Conservation (phyloP, 2,113 vertebrate species). For the Coregonus clupeaformis region DNA sequence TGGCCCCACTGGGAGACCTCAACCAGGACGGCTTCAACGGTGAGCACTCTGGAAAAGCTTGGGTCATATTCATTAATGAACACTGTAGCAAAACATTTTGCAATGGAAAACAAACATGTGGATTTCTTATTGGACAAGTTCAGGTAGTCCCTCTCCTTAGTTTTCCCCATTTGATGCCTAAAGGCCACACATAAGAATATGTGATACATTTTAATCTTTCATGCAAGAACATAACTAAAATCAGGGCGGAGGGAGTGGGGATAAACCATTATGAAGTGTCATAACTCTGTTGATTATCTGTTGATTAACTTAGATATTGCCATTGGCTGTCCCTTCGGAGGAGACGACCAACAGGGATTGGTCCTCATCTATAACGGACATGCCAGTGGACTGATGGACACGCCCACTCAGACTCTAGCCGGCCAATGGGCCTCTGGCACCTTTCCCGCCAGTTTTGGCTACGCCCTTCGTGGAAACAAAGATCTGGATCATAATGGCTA, state of each 20-base stretch:
- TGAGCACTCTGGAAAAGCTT: constrained; percentile 43
- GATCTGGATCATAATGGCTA: constrained; percentile 90
- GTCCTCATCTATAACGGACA: constrained; percentile 83
- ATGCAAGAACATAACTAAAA: no score
- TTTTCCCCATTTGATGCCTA: no score
- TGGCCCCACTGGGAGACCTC: constrained; percentile 84
- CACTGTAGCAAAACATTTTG: no score
- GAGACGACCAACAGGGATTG: constrained; percentile 78
- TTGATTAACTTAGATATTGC: constrained; percentile 75
- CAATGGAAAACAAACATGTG: no score
- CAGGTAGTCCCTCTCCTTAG: no score
- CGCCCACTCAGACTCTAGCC: constrained; percentile 81
- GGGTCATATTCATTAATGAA: background rate
- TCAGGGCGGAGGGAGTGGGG: no score
- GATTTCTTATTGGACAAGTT: no score
- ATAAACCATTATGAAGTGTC: no score
- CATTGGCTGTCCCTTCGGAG: constrained; percentile 84
- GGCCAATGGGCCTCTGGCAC: constrained; percentile 78
- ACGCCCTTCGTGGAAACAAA: constrained; percentile 78
- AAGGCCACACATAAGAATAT: no score
- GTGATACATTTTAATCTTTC: no score
- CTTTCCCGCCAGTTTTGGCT: constrained; percentile 84
- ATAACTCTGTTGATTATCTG: no score
- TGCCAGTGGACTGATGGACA: constrained; percentile 65
- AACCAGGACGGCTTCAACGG: constrained; percentile 91